phyloP scores from a whole-genome alignment of 2,888 invertebrate genomes.

The Heliconius erato region DNA sequence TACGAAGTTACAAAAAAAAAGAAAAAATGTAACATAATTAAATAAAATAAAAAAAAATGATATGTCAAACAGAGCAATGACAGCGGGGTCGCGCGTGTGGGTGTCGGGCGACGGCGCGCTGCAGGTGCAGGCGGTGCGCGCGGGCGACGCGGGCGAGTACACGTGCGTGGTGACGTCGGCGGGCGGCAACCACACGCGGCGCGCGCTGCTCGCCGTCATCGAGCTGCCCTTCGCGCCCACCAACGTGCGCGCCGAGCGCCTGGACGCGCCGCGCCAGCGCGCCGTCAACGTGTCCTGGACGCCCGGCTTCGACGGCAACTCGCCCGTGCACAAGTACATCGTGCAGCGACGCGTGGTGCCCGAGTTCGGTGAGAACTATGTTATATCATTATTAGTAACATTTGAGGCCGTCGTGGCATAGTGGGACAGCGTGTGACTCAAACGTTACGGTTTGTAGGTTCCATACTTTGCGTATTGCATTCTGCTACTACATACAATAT shows the following conservation, averaged over 20 bases:
- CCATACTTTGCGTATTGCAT: too few relatives aligned
- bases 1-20: background rate
- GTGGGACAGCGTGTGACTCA: too few relatives aligned
- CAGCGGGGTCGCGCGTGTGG: conserved; percentile 89
- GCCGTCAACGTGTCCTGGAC: conserved; percentile 97
- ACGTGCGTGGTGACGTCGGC: conserved; percentile 95
- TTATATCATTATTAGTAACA: background rate
- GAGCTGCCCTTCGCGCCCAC: conserved; percentile 98
- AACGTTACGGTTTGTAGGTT: too few relatives aligned
- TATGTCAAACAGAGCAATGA: conserved; percentile 73
- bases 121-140: conserved; percentile 94
- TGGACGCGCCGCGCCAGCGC: conserved; percentile 88
- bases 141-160: conserved; percentile 97
- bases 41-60: too few relatives aligned
- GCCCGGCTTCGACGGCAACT: conserved; percentile 98
- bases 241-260: conserved; percentile 91
- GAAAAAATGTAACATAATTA: too few relatives aligned
- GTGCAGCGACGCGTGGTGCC: conserved; percentile 96
- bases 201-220: conserved; percentile 92
- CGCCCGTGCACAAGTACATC: conserved; percentile 96
- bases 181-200: conserved; percentile 96
- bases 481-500: too few relatives aligned
- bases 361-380: conserved; percentile 70
- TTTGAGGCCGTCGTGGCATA: background rate
- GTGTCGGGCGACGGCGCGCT: conserved; percentile 93